Evolutionary conservation across 2,888 invertebrate species (phyloP).

Genomic region (Neelides folsomi): DNA sequence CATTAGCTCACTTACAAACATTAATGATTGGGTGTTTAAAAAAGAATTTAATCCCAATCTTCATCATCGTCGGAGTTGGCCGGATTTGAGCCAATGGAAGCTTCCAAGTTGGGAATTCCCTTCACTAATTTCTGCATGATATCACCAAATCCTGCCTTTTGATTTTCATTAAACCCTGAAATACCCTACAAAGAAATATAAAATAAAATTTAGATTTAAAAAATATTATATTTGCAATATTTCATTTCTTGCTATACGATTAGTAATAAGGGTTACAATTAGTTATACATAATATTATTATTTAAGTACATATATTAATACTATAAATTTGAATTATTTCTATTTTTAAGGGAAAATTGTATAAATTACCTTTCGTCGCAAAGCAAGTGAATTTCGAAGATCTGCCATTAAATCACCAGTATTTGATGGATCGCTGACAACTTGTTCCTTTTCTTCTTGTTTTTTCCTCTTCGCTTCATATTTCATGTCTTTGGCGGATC

Average conservation of each 20-base stretch:
- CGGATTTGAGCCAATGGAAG: slow-evolving; percentile 12
- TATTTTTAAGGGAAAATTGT: background rate
- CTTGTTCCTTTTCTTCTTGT: slow-evolving; percentile 18
- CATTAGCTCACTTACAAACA: too few species aligned
- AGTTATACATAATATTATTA: too few species aligned
- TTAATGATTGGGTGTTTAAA: too few species aligned
- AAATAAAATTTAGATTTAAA: too few species aligned
- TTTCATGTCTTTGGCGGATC: slow-evolving; percentile 27
- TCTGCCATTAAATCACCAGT: slow-evolving; percentile 28
- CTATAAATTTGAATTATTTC: background rate
- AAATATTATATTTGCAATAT: too few species aligned
- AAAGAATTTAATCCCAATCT: slow-evolving; percentile 28
- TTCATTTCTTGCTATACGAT: too few species aligned
- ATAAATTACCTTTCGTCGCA: slow-evolving; percentile 27
- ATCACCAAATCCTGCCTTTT: slow-evolving; percentile 22
- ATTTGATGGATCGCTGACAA: slow-evolving; percentile 10
- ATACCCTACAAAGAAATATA: slow-evolving; percentile 23
- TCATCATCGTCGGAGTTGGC: slow-evolving; percentile 23
- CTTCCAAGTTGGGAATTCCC: slow-evolving; percentile 22
- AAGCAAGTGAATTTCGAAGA: slow-evolving; percentile 30
- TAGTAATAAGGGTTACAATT: too few species aligned
- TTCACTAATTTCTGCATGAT: slow-evolving; percentile 29
- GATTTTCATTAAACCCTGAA: slow-evolving; percentile 25
- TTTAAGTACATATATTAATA: background rate
- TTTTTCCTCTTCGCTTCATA: slow-evolving; percentile 29